Conservation (phyloP, 2,888 invertebrate species). For the Nomada goodeniana region DNA sequence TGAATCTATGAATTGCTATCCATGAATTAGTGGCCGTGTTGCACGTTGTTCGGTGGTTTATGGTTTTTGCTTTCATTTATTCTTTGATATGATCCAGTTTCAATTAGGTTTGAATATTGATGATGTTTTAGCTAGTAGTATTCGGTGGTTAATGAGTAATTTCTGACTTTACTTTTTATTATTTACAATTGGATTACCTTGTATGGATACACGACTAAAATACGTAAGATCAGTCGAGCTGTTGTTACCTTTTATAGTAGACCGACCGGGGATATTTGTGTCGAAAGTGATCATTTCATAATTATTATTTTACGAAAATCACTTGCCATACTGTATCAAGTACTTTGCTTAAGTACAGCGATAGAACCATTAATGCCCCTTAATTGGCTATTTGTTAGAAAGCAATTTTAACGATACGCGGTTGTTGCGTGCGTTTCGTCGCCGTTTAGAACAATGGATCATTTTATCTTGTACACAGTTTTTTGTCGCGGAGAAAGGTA, state of each 20-base stretch:
- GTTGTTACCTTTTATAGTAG: not conserved
- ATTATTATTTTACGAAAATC: constrained; percentile 8
- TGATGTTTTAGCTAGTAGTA: too few species aligned
- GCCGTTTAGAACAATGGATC: not conserved
- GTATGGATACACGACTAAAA: not conserved
- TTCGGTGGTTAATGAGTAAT: too few species aligned
- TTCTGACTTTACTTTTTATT: too few species aligned
- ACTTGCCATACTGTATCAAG: not conserved
- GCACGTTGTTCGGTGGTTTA: too few species aligned
- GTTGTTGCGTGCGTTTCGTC: not conserved
- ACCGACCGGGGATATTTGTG: not conserved
- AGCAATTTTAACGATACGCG: not conserved
- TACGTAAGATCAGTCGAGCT: not conserved
- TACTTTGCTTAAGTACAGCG: not conserved
- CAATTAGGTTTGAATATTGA: too few species aligned
- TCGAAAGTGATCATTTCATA: not conserved
- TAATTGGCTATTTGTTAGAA: constrained; percentile 8
- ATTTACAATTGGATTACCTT: too few species aligned
- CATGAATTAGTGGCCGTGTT: not conserved
- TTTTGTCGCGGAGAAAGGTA: too few species aligned
- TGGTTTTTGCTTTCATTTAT: too few species aligned
- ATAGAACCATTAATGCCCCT: not conserved
- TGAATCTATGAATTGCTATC: too few species aligned
- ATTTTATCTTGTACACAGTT: too few species aligned
- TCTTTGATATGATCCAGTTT: too few species aligned